phyloP scores from a whole-genome alignment of 2,113 vertebrate species.

The Columba janthina region DNA sequence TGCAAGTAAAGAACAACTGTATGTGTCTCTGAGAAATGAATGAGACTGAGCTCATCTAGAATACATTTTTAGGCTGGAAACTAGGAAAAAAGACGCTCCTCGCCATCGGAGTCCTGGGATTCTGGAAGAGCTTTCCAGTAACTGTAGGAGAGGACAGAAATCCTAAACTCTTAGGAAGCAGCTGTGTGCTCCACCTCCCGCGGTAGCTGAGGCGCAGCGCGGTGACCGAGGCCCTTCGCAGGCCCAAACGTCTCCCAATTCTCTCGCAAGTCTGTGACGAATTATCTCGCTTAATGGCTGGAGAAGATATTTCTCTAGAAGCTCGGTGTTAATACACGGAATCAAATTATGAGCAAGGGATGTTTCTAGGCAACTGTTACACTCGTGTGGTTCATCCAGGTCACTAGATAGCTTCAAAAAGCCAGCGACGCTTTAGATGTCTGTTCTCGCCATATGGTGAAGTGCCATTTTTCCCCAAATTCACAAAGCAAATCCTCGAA shows the following conservation, averaged over 20 bases:
- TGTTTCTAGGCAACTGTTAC: conserved; percentile 53
- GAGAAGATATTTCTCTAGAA: conserved; percentile 6
- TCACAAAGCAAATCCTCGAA: neutral
- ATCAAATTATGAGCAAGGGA: neutral
- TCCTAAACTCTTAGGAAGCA: conserved; percentile 27
- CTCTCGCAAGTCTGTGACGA: neutral
- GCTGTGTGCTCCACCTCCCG: neutral
- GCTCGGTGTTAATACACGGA: neutral
- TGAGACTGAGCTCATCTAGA: neutral
- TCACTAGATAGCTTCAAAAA: conserved; percentile 27
- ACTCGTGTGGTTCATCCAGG: conserved; percentile 34
- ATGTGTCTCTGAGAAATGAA: neutral
- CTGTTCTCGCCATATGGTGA: conserved; percentile 20
- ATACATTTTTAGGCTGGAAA: neutral
- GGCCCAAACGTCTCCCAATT: neutral
- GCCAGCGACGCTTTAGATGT: neutral
- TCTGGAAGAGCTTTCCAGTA: conserved; percentile 53
- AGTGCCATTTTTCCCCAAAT: conserved; percentile 20
- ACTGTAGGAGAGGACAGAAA: conserved; percentile 11
- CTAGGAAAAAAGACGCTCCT: neutral
- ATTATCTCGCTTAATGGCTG: neutral
- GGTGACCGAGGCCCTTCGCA: neutral
- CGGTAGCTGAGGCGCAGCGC: neutral
- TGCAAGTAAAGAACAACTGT: neutral
- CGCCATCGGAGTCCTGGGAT: neutral